Base-by-base conservation (phyloP, 2,797 vertebrate genomes). In the Buphagus erythrorhynchus region DNA sequence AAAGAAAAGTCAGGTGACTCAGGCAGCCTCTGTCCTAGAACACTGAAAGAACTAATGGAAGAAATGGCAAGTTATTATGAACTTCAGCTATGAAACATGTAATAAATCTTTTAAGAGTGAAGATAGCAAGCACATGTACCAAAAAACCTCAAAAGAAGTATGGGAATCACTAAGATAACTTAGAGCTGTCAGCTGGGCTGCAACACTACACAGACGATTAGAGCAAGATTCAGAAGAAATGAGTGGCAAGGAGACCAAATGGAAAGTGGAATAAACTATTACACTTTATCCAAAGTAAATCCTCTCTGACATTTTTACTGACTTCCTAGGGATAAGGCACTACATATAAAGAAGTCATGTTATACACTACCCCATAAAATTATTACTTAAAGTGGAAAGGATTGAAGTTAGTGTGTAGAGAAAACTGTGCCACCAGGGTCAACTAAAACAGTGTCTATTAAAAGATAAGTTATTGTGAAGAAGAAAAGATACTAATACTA, bases 91-190 rank as follows among this genome's bases (percentile, higher is more conserved):
- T 29, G 58, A 89, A 69, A 86, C 10, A 18, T 21, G 9, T 62
- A 80, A 54, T 63, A 55, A 71, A 71, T 31, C 15, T 87, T 58
- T 63, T 46, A 58, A 48, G 54, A 67, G 6, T 40, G 31, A 69
- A 51, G 17, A 68, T 0, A 72, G 42, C 9, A 36, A 71, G 24
- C 5, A 28, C 3, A 16, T 3, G 2, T 2, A 4, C 8, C 1
- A 5, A 35, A 24, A 68, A 6, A 62, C 9, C 16, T n/a, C 38
- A 7, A 40, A 40, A 40, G 15, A 3, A 57, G 6, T 11, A 28
- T 16, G 8, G 7, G 4, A 86, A 46, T 49, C n/a, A 67, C n/a
- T 1, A 0, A 46, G 7, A 54, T 13, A 66, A 18, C 13, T 80
- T 9, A 6, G 33, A 78, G 25, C 26, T 52, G 19, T 31, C 19